These are phyloP conservation scores for Ephydatia muelleri DNA, from an alignment of 37 sponge, comb jelly and placozoan species.

Conservation along the genomic window DNA sequence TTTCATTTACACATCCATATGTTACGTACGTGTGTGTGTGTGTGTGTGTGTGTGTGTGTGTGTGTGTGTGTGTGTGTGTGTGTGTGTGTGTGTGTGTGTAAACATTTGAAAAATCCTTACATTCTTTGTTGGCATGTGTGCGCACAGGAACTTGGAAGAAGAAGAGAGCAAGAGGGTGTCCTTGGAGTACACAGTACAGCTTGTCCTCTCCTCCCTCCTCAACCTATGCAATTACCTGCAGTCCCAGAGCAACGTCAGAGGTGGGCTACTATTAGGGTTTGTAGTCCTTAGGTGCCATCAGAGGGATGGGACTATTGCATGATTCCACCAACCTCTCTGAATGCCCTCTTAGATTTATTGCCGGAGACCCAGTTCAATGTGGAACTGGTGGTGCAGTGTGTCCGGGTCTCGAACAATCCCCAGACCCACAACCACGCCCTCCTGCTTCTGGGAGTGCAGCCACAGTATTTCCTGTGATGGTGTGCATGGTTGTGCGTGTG, in stretches of 20 bases:
- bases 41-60: neutral
- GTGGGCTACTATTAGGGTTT: neutral
- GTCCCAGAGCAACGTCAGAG: neutral
- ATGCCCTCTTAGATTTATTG: conserved; percentile 31
- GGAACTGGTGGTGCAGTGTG: conserved; percentile 81
- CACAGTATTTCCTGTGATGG: conserved; percentile 69
- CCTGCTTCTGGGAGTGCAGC: conserved; percentile 64
- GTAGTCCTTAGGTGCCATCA: neutral
- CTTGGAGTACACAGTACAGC: conserved; percentile 69
- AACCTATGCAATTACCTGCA: conserved; percentile 31
- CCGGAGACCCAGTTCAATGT: conserved; percentile 81
- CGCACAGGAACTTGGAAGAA: conserved; percentile 30
- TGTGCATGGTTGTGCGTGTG: neutral
- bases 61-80: neutral
- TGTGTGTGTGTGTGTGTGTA: neutral
- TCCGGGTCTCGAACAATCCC: conserved; percentile 65
- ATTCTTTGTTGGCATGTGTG: neutral
- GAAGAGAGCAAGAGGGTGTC: conserved; percentile 19
- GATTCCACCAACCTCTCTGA: neutral
- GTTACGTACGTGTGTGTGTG: too few species aligned
- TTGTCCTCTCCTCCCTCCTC: conserved; percentile 51
- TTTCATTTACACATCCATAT: too few species aligned
- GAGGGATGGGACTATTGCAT: neutral
- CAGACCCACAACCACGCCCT: conserved; percentile 85
- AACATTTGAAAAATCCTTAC: neutral